phyloP scores from a whole-genome alignment of 1,140 invertebrate species.

The Probaryconus sp. region DNA sequence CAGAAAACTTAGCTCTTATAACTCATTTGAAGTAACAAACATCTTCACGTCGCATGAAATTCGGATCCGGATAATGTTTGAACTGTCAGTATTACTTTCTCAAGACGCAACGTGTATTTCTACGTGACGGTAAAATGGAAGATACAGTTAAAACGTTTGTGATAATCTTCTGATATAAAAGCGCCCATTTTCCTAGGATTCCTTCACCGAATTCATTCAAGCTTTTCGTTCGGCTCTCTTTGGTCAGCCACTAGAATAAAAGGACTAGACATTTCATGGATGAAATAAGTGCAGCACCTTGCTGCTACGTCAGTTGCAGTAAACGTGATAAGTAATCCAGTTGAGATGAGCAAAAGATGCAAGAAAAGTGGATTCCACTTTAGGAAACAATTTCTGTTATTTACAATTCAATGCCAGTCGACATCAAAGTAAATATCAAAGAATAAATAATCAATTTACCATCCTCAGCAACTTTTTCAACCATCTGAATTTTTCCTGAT shows the following conservation, averaged over 20 bases:
- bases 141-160: conserved; percentile 36
- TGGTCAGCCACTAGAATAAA: conserved; percentile 20
- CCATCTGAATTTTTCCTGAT: too few relatives aligned
- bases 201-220: conserved; percentile 35
- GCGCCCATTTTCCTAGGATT: conserved; percentile 58
- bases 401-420: conserved; percentile 3
- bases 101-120: conserved; percentile 8
- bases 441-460: too few relatives aligned
- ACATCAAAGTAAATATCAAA: conserved; percentile 2
- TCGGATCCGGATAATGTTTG: conserved; percentile 8
- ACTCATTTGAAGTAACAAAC: too few relatives aligned
- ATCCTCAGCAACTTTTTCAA: too few relatives aligned
- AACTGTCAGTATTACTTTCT: conserved; percentile 29
- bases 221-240: conserved; percentile 30
- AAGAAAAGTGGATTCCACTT: conserved; percentile 26
- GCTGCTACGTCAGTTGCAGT: conserved; percentile 43
- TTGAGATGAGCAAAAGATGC: conserved; percentile 48
- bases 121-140: conserved; percentile 13
- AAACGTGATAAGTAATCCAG: conserved; percentile 49
- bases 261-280: conserved; percentile 8
- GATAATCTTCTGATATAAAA: conserved; percentile 63
- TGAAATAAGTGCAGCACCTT: conserved; percentile 50
- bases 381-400: conserved; percentile 17
- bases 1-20: too few relatives aligned
- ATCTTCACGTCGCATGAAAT: conserved; percentile 20